Evolutionary conservation across 2,113 vertebrate species (phyloP), one percentile per base, ranked within the genome.

Genomic region (Donacobius atricapilla): DNA sequence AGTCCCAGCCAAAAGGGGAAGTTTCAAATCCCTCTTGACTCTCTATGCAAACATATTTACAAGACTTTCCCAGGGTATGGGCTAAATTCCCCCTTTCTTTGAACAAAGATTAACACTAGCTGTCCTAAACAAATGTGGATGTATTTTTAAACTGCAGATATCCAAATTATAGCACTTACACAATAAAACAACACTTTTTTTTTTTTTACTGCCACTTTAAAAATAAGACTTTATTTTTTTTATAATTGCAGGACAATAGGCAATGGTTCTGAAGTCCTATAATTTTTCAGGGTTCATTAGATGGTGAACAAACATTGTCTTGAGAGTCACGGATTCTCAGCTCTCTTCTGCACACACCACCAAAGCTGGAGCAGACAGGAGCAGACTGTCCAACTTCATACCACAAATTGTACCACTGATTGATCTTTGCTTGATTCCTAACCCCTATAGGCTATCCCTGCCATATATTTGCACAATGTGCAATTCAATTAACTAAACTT

Each of bases 361-460:
- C 35, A 72, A 16, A 64, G 13, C 10, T 60, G 58, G 9, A 87
- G 15, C 19, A 89, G 44, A 14, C 17, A 73, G 15, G 8, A 60
- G 25, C 20, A 65, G 37, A 60, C 6, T 42, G 48, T 12, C 2
- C 19, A 27, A 15, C 18, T 69, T 77, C 31, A 17, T 33, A 19
- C 6, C 15, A 56, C 0, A 1, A 31, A 53, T 17, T 50, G 18
- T 65, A 18, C 6, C 10, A 35, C 4, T 33, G 14, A 33, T 7
- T 39, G 10, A 51, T 51, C 30, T 35, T 31, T 47, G 19, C 14
- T 61, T 73, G 8, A 42, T 64, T 28, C 8, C 5, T 47, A 17
- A 27, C 1, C 6, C 4, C 4, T 31, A 2, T 1, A n/a, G 10
- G 23, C 13, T 51, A 15, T 50, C 39, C 35, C 8, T 39, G 18